These are phyloP conservation scores for Conomelus anceps DNA, from an alignment of 2,888 invertebrate species.

Conservation along the genomic window DNA sequence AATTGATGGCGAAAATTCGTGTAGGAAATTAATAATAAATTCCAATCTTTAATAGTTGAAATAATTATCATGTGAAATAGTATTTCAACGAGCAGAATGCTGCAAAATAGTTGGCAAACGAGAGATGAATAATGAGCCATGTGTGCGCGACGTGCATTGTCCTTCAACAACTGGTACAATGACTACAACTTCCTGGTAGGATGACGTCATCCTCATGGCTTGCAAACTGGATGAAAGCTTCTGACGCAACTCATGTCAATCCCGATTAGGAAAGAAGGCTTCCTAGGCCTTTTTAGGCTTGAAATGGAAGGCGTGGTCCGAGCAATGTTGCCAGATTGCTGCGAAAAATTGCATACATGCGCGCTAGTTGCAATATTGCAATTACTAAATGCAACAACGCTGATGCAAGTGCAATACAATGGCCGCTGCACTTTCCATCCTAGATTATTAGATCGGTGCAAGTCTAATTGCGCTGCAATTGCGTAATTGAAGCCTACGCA, in stretches of 20 bases:
- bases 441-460: too few relatives aligned
- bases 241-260: not conserved
- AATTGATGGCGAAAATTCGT: too few relatives aligned
- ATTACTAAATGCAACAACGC: not conserved
- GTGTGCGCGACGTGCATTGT: not conserved
- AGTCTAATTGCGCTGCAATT: not conserved
- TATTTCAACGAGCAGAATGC: too few relatives aligned
- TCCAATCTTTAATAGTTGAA: too few relatives aligned
- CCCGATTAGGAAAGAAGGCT: not conserved
- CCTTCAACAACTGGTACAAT: too few relatives aligned
- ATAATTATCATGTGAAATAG: too few relatives aligned
- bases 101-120: not conserved
- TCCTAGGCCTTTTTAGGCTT: not conserved
- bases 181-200: not conserved
- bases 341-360: not conserved
- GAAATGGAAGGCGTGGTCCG: not conserved
- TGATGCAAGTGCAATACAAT: not conserved
- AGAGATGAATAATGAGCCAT: not conserved
- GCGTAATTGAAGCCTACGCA: not conserved
- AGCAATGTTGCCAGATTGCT: not conserved
- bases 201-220: not conserved
- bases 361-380: not conserved
- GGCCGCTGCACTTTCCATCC: not conserved
- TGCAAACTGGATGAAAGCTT: not conserved
- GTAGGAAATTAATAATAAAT: too few relatives aligned